phyloP scores from a whole-genome alignment of 2,888 invertebrate species.

The Lasioglossum leucozonium region DNA sequence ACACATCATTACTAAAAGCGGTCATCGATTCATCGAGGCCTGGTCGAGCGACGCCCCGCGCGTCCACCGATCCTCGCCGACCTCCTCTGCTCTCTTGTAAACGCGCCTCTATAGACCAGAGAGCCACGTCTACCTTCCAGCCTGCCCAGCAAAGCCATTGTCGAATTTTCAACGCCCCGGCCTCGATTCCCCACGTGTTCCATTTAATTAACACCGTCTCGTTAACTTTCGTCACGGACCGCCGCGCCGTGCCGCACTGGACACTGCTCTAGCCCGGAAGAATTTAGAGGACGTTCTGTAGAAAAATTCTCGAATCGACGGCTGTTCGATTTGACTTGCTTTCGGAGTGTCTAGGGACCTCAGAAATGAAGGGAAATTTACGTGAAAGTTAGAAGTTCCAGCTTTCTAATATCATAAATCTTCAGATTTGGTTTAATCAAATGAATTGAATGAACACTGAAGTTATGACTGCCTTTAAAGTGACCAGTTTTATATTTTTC shows the following conservation, averaged over 20 bases:
- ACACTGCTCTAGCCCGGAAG: background rate
- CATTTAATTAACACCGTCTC: slow-evolving; percentile 74
- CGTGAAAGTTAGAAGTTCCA: too few species aligned
- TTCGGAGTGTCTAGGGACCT: background rate
- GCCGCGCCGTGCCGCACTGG: slow-evolving; percentile 44
- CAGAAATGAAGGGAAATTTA: background rate
- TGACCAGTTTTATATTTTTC: too few species aligned
- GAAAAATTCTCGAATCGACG: background rate
- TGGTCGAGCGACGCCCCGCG: slow-evolving; percentile 59
- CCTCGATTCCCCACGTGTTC: slow-evolving; percentile 61
- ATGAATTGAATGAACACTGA: too few species aligned
- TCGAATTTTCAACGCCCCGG: slow-evolving; percentile 69
- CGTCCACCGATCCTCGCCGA: slow-evolving; percentile 50
- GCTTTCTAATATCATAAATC: too few species aligned
- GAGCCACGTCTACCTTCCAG: background rate
- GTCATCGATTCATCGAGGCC: slow-evolving; percentile 73
- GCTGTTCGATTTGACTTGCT: background rate
- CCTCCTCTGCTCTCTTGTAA: slow-evolving; percentile 37
- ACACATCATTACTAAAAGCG: slow-evolving; percentile 77
- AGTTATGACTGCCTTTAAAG: too few species aligned
- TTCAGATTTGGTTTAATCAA: too few species aligned
- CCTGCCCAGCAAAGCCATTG: slow-evolving; percentile 54
- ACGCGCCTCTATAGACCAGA: slow-evolving; percentile 27
- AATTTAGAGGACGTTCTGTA: background rate
- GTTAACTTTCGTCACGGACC: slow-evolving; percentile 70